Evolutionary conservation across 2,888 invertebrate genomes (phyloP).

Genomic region (Hypomecis atomaria): DNA sequence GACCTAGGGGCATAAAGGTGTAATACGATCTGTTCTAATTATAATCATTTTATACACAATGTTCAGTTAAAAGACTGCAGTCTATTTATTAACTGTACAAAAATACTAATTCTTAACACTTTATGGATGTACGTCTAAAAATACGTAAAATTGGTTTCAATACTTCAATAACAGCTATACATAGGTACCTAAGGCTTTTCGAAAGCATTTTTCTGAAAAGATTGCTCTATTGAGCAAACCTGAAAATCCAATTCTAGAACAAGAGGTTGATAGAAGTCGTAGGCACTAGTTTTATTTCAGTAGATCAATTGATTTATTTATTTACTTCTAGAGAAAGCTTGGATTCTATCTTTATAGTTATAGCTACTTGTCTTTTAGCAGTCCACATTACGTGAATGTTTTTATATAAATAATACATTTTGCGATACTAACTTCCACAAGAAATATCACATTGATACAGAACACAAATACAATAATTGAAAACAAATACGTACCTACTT

Average conservation of each 20-base stretch:
- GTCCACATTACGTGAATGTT: neutral
- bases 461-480: no score
- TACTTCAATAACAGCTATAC: no score
- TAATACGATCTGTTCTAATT: no score
- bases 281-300: constrained; percentile 42
- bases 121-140: no score
- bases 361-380: constrained; percentile 3
- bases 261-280: constrained; percentile 41
- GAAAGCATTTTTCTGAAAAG: neutral
- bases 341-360: constrained; percentile 7
- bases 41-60: no score
- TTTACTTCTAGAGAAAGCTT: constrained; percentile 22
- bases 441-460: no score
- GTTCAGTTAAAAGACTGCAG: no score
- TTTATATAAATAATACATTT: neutral
- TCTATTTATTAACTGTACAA: no score
- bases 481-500: no score
- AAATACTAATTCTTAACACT: no score
- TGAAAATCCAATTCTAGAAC: constrained; percentile 42
- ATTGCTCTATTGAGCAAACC: constrained; percentile 37
- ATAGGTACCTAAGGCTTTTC: neutral
- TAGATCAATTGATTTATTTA: constrained; percentile 40
- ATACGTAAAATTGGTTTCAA: no score
- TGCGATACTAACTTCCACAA: neutral
- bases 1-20: no score